A percentile compares a stretch with the other conserved stretches of the same genome.
These are phyloP conservation scores for Bradynema listronoti DNA, from an alignment of 1,140 invertebrate species.

Conservation along the genomic window DNA sequence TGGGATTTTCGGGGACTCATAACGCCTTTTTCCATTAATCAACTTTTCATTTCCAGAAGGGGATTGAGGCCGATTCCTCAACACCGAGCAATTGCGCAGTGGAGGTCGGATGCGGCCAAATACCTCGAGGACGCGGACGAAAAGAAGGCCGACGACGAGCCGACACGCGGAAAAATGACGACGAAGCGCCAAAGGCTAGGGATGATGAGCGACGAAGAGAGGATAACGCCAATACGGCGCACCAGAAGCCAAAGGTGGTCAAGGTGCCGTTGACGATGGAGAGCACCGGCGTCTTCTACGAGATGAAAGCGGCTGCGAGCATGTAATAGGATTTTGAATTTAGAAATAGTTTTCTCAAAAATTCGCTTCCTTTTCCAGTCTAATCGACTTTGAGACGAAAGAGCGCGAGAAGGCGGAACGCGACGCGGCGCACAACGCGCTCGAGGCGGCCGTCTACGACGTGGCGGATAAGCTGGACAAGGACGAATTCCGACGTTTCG, in stretches of 20 bases:
- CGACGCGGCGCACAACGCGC: slow-evolving; percentile 77
- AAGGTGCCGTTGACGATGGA: slow-evolving; percentile 40
- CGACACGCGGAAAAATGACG: slow-evolving; percentile 38
- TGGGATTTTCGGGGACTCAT: no score
- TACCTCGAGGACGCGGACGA: slow-evolving; percentile 23
- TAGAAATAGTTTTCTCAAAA: no score
- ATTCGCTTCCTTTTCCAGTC: no score
- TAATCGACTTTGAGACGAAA: slow-evolving; percentile 66
- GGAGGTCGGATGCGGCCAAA: no score
- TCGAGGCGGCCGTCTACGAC: slow-evolving; percentile 86
- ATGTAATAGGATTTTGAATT: slow-evolving; percentile 15
- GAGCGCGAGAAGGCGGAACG: slow-evolving; percentile 69
- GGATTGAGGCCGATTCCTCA: slow-evolving; percentile 86
- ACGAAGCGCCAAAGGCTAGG: slow-evolving; percentile 16
- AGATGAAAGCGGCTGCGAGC: slow-evolving; percentile 11
- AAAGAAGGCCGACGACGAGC: not conserved
- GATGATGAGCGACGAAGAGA: no score
- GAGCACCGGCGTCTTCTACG: slow-evolving; percentile 12
- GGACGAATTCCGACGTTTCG: slow-evolving; percentile 69
- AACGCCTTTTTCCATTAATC: no score
- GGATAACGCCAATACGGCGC: no score
- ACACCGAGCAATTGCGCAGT: no score
- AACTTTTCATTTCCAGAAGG: no score
- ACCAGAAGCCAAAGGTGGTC: slow-evolving; percentile 31
- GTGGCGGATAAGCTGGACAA: slow-evolving; percentile 73